Evolutionary conservation across 2,888 invertebrate species (phyloP).

Genomic region (Callyntrura guangdongensis): DNA sequence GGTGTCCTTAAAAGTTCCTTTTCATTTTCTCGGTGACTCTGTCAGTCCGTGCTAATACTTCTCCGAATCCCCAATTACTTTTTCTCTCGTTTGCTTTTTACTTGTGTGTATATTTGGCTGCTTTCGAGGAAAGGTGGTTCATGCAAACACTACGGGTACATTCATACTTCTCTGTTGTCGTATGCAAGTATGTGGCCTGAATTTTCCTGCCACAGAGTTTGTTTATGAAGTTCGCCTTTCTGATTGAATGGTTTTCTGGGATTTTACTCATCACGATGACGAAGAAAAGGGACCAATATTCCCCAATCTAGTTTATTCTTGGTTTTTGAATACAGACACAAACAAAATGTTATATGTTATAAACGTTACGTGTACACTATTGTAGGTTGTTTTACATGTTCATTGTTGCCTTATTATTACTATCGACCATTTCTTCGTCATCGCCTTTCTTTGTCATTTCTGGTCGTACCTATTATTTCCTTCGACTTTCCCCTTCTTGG

Average conservation of each 20-base stretch:
- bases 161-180: background rate
- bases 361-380: too few relatives aligned
- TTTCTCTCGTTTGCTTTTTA: background rate
- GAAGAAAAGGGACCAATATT: background rate
- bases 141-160: background rate
- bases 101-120: background rate
- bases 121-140: too few relatives aligned
- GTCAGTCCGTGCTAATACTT: background rate
- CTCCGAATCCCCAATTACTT: constrained; percentile 4
- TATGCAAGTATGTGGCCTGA: background rate
- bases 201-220: constrained; percentile 4
- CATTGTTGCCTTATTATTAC: constrained; percentile 17
- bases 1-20: constrained; percentile 34
- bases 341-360: background rate
- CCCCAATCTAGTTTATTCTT: constrained; percentile 18
- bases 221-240: constrained; percentile 26
- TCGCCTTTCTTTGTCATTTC: background rate
- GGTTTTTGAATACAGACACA: background rate
- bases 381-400: background rate
- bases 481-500: background rate
- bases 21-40: constrained; percentile 27
- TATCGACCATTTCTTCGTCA: background rate
- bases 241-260: constrained; percentile 33
- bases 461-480: background rate
- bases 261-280: constrained; percentile 27